Evolutionary conservation across 2,888 invertebrate species (phyloP), one percentile per base, ranked within the genome.

Genomic region (Macrosoma leucophasiata): DNA sequence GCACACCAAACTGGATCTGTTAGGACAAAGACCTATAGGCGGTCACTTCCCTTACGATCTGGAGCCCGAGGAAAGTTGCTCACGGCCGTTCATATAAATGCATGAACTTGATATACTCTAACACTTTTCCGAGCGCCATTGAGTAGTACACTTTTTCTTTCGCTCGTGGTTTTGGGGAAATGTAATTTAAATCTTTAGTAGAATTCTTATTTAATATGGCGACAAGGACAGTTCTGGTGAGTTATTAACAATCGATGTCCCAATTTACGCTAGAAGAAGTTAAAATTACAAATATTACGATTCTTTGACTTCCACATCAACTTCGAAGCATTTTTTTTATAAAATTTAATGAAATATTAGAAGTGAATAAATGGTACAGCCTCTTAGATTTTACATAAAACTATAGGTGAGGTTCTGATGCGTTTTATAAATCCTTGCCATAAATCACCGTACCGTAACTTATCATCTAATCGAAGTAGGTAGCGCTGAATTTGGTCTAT

Each of bases 21-120:
- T 67, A 69, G 82, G 81, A 84, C 82, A 84, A 75, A 81, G 82
- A 82, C 81, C 82, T 64, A 66, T 58, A 57, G 61, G 56, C 69
- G 74, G 73, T 67, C 76, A 81, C 60, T 78, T 77, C 77, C 79
- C 73, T 67, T 55, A 40, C 48, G 48, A 67, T 73, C 75, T 77
- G 73, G 77, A 75, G 52, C 58, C 42, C 38, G 53, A 78, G 71
- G 79, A 82, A 84, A 81, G 79, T 78, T 72, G 75, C 59, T 58
- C 50, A 58, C 46, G 45, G 50, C 52, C 62, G 62, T 62, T 69
- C 62, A 70, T 82, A 82, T 82, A 84, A 81, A 82, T 75, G 62
- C 74, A 58, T 79, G 76, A 77, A 81, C 79, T 78, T 81, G 76
- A 77, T 78, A 76, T 61, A 45, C 48, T 50, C 60, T 46, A 45